phyloP scores from a whole-genome alignment of 2,888 invertebrate genomes.

The Mythimna albipuncta region DNA sequence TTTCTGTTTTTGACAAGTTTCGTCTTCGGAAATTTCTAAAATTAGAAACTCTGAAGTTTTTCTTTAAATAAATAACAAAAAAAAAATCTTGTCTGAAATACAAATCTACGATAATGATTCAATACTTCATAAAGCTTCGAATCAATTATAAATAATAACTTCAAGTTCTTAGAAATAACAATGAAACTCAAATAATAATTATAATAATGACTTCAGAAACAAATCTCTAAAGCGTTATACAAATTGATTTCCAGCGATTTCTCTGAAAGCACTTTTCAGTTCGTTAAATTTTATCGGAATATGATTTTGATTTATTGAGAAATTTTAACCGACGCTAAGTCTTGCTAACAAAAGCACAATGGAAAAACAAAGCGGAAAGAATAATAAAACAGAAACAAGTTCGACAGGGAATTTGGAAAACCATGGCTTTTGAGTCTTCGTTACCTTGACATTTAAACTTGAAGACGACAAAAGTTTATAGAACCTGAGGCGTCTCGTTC shows the following conservation, averaged over 20 bases:
- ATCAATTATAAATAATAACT: constrained; percentile 6
- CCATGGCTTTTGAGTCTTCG: background rate
- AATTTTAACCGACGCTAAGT: constrained; percentile 12
- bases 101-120: background rate
- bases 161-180: constrained; percentile 14
- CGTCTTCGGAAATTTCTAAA: background rate
- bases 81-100: background rate
- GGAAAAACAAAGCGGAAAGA: constrained; percentile 24
- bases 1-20: constrained; percentile 23
- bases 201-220: constrained; percentile 17
- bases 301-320: background rate
- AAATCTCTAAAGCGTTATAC: constrained; percentile 8
- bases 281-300: background rate
- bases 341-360: constrained; percentile 33
- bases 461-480: constrained; percentile 17
- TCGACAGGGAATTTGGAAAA: constrained; percentile 15
- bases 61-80: background rate
- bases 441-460: constrained; percentile 40
- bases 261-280: constrained; percentile 1
- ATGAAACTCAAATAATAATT: constrained; percentile 22
- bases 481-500: constrained; percentile 15
- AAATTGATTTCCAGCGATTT: constrained; percentile 28
- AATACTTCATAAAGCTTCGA: background rate
- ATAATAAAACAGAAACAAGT: constrained; percentile 26
- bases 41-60: background rate